Base-by-base conservation (phyloP, 2,888 invertebrate species). In the Zonitis immaculata region DNA sequence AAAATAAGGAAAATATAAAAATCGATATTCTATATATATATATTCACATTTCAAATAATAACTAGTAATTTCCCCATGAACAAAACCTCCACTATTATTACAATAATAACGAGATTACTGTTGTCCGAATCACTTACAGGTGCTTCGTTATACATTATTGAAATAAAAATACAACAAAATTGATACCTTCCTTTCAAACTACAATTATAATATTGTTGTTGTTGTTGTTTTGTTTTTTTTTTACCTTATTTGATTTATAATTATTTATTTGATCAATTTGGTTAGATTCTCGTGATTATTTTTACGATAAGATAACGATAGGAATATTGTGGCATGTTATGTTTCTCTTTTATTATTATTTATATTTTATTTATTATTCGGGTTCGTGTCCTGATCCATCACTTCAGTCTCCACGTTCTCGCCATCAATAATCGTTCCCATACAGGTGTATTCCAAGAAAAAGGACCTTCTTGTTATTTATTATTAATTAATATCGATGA, bases 401-500 rank as follows among this genome's bases (percentile, higher is more conserved):
- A 58, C 55, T 61, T 59, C 58, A 46, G 52, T 58, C 52, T 56
- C 47, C 45, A 54, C 44, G 47, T 42, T 46, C 47, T 52, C 47
- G 52, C 60, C 60, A 67, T 66, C 63, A 64, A 64, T 65, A 65
- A 61, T 56, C 50, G 44, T 44, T 22, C 47, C 46, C 51, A 44
- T 55, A 59, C 60, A 61, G 59, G 58, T 64, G 61, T 54, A 59
- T 57, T 60, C 59, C 54, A 58, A 59, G 54, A 28, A 50, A 50
- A 11, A 54, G 47, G 52, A 45, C 53, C 58, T 58, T 59, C 61
- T 66, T 62, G 63, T 67, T 66, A 66, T 66, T 62, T 64, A 65
- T 65, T 68, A 74, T 73, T 72, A 72, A 73, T 73, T 69, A 71
- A 73, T 73, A 71, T 67, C 66, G 68, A 69, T 70, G 72, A 73